Base-by-base conservation (phyloP, 2,113 vertebrate species). In the Grus americana region DNA sequence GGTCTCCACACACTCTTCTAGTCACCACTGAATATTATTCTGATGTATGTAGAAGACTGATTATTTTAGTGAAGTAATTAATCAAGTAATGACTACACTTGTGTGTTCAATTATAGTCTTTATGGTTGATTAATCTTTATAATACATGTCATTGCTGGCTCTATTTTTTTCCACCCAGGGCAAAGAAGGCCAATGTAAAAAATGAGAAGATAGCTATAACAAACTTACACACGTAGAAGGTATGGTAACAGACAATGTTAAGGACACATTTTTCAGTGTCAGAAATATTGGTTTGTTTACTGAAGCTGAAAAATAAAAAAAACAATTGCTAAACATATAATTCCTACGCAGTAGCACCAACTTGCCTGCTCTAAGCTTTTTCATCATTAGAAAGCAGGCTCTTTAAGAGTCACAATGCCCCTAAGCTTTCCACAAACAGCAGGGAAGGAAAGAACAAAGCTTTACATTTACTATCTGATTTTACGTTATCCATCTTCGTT, bases 61-160 rank as follows among this genome's bases (percentile, higher is more conserved):
- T 97, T 97, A 95, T 97, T 97, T 97, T 94, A 94, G 91, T 96
- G 93, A 97, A 97, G 96, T 95, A 98, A 98, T 98, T 98, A 98
- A 98, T 98, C 98, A 98, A 97, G 96, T 97, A 98, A 98, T 98
- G 98, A 98, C 97, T 98, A 98, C 74, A 94, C 97, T 98, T 97
- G 95, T 98, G 96, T 97, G 96, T 98, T 98, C 97, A 98, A 98
- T 98, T 98, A 98, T 59, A 97, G 92, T 93, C 79, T 96, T 98
- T 97, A 97, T 96, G 97, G 94, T 97, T 98, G 98, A 98, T 98
- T 98, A 97, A 98, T 97, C 97, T 98, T 98, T 97, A 95, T 97
- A 98, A 98, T 97, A 98, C 94, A 96, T 94, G 95, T 86, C 92
- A 96, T 97, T 98, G 96, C 88, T 81, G 84, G 78, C 75, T 97